phyloP scores from a whole-genome alignment of 2,797 vertebrate genomes.

The Carcharodon carcharias region DNA sequence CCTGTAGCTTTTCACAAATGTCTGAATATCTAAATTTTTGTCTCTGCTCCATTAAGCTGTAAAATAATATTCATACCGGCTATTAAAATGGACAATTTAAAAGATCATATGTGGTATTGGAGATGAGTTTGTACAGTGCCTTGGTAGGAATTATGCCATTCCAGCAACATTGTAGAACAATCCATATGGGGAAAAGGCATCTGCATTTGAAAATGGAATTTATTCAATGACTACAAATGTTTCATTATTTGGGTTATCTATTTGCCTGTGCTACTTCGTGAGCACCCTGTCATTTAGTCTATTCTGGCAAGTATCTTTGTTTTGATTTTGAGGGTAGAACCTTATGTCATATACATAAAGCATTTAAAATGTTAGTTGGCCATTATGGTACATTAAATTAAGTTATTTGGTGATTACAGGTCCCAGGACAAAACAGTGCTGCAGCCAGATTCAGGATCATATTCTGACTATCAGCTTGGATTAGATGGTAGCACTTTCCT shows the following conservation, averaged over 20 bases:
- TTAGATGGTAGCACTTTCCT: not conserved
- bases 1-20: too few relatives aligned
- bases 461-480: not conserved
- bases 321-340: not conserved
- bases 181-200: not conserved
- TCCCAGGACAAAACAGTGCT: not conserved
- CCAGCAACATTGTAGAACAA: not conserved
- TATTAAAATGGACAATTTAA: not conserved
- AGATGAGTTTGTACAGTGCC: not conserved
- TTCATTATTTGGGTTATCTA: not conserved
- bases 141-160: not conserved
- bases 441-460: not conserved
- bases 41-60: not conserved
- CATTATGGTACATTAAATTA: not conserved
- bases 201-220: not conserved
- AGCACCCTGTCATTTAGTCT: not conserved
- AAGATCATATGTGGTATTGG: not conserved
- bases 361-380: not conserved
- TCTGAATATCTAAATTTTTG: not conserved
- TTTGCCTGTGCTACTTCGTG: not conserved
- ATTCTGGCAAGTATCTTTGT: not conserved
- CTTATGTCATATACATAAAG: not conserved
- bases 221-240: not conserved
- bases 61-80: not conserved
- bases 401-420: not conserved